Percentiles rank a stretch among this genome's conserved stretches.
phyloP scores from a whole-genome alignment of 2,888 invertebrate genomes.

The Ariolimax columbianus region DNA sequence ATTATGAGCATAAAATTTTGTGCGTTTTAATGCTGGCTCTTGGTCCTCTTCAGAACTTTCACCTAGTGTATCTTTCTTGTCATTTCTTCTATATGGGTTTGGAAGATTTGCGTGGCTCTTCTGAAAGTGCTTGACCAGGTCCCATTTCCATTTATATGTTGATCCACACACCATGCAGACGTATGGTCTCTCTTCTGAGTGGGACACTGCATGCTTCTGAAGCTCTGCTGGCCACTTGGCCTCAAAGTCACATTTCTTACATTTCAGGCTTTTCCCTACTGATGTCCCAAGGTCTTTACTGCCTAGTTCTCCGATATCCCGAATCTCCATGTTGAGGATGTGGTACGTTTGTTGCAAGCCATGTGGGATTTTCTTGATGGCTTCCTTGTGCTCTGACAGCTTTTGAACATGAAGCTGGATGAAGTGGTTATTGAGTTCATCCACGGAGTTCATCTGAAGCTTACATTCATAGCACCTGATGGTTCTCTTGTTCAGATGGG shows the following conservation, averaged over 20 bases:
- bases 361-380: constrained; percentile 73
- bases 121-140: constrained; percentile 78
- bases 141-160: constrained; percentile 79
- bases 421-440: constrained; percentile 76
- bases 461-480: constrained; percentile 76
- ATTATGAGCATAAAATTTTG: not conserved
- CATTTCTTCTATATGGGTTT: constrained; percentile 71
- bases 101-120: constrained; percentile 74
- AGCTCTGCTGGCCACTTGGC: constrained; percentile 77
- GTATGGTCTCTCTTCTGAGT: constrained; percentile 76
- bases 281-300: constrained; percentile 62
- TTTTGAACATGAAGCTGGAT: constrained; percentile 68
- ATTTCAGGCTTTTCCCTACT: constrained; percentile 72
- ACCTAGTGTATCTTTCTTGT: constrained; percentile 61
- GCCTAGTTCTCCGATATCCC: constrained; percentile 65
- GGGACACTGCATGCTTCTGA: constrained; percentile 77
- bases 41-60: constrained; percentile 35
- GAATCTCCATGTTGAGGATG: constrained; percentile 70
- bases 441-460: constrained; percentile 70
- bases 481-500: constrained; percentile 68
- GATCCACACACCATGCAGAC: constrained; percentile 77
- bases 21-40: constrained; percentile 21
- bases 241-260: constrained; percentile 76
- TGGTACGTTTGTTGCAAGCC: constrained; percentile 74
- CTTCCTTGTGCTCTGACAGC: constrained; percentile 69